Evolutionary conservation across 2,797 vertebrate species (phyloP), one percentile per base, ranked within the genome.

Genomic region (Ispidina picta): DNA sequence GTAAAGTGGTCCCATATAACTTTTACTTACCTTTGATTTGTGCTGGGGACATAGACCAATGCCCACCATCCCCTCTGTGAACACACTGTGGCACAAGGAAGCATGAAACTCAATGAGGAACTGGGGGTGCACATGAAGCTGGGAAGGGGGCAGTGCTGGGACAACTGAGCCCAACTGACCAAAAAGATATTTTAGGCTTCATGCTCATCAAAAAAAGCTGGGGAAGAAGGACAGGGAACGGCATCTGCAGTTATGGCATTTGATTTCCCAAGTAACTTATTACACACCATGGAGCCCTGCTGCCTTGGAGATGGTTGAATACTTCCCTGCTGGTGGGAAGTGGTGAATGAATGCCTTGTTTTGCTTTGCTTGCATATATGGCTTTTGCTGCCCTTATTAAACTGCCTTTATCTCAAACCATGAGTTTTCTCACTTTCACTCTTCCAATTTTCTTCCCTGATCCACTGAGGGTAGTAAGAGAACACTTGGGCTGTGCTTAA

Each of bases 31-130:
- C 54, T 28, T 10, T 44, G 20, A 14, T 72, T 66, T 51, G 22
- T 75, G 25, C 4, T 5, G 1, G 16, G 46, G 58, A 49, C 37
- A 48, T 6, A 85, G 63, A 49, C 28, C 22, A 58, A 25, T 5
- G 5, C 29, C 6, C 17, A 25, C 0, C 0, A 63, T 25, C 29
- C 28, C 19, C n/a, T 33, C 20, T 1, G 9, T 8, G 22, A 65
- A 26, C 9, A 13, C 6, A 39, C 22, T 2, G 35, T 39, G 28
- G 64, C 48, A 70, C 12, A 12, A 56, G 23, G 11, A 79, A 90
- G 16, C 9, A 60, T 4, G 62, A 78, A 68, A 37, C 23, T 56
- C 54, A 46, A 3, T 0, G 15, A 62, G 28, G 16, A 33, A 25
- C 52, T 26, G 25, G 25, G 3, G 18, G 17, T 19, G 9, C 59